These are phyloP conservation scores for Chaetorhynchus papuensis DNA, from an alignment of 2,113 vertebrate genomes.

Conservation along the genomic window DNA sequence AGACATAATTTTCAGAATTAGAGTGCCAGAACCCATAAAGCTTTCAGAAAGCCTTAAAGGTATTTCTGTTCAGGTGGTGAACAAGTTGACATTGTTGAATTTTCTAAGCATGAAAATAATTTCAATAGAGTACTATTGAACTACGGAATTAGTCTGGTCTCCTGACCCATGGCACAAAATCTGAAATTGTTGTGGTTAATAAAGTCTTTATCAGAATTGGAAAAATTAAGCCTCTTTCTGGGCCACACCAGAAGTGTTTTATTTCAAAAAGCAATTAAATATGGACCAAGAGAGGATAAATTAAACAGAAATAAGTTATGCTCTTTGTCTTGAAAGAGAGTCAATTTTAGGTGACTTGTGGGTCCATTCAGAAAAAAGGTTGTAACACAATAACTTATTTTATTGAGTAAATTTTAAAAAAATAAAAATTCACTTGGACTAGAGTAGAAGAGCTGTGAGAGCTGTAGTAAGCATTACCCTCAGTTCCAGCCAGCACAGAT, in stretches of 20 bases:
- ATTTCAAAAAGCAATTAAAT: slow-evolving; percentile 1
- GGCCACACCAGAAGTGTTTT: neutral
- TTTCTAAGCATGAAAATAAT: neutral
- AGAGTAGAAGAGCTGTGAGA: neutral
- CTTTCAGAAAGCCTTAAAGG: slow-evolving; percentile 31
- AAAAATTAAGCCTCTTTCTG: slow-evolving; percentile 24
- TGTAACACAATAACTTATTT: neutral
- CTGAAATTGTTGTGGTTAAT: slow-evolving; percentile 7
- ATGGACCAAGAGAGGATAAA: neutral
- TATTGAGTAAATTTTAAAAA: neutral
- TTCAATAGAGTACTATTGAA: neutral
- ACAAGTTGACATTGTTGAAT: slow-evolving; percentile 31
- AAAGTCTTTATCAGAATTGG: slow-evolving; percentile 26
- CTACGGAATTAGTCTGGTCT: slow-evolving; percentile 2
- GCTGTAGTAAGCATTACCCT: neutral
- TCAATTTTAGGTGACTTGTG: neutral
- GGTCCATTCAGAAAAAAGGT: neutral
- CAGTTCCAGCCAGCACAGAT: neutral
- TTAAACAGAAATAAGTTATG: neutral
- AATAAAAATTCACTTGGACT: neutral
- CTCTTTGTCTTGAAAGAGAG: neutral
- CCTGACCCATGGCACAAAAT: neutral
- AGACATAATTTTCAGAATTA: neutral
- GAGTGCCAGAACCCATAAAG: neutral
- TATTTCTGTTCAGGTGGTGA: slow-evolving; percentile 32